Evolutionary conservation across 2,113 vertebrate genomes (phyloP).

Genomic region (Pseudopodoces humilis): DNA sequence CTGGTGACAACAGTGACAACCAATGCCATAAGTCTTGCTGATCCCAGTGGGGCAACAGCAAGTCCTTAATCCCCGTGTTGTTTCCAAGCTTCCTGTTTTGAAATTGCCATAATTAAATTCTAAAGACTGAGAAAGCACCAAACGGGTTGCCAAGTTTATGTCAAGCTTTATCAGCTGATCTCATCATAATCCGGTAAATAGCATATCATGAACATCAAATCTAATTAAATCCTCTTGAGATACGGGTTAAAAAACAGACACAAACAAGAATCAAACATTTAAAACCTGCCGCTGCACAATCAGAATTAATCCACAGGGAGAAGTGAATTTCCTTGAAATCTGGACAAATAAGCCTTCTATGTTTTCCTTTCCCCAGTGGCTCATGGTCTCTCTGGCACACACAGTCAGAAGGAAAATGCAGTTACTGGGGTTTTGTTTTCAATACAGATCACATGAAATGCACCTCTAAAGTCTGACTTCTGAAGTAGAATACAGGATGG

Average conservation of each 20-base stretch:
- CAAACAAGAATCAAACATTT: slow-evolving; percentile 63
- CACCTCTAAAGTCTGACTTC: neutral
- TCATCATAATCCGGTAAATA: slow-evolving; percentile 85
- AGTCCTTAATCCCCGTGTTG: slow-evolving; percentile 2
- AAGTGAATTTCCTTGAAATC: slow-evolving; percentile 48
- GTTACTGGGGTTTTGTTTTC: neutral
- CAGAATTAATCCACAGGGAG: slow-evolving; percentile 31
- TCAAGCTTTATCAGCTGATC: slow-evolving; percentile 81
- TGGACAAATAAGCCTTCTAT: slow-evolving; percentile 14
- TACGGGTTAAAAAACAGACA: slow-evolving; percentile 80
- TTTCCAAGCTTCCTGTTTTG: slow-evolving; percentile 62
- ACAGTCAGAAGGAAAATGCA: neutral
- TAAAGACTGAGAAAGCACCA: slow-evolving; percentile 57
- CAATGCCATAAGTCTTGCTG: neutral
- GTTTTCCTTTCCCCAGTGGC: neutral
- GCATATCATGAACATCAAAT: slow-evolving; percentile 87
- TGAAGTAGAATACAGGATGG: neutral
- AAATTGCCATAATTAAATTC: slow-evolving; percentile 64
- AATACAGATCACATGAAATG: neutral
- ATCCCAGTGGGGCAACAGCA: slow-evolving; percentile 19
- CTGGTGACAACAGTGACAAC: neutral
- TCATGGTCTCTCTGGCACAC: neutral
- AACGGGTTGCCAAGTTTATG: slow-evolving; percentile 66
- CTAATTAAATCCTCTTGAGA: slow-evolving; percentile 84
- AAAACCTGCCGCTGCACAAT: slow-evolving; percentile 26